These are phyloP conservation scores for Poeciliopsis prolifica DNA, from an alignment of 2,113 vertebrate genomes.

Conservation along the genomic window DNA sequence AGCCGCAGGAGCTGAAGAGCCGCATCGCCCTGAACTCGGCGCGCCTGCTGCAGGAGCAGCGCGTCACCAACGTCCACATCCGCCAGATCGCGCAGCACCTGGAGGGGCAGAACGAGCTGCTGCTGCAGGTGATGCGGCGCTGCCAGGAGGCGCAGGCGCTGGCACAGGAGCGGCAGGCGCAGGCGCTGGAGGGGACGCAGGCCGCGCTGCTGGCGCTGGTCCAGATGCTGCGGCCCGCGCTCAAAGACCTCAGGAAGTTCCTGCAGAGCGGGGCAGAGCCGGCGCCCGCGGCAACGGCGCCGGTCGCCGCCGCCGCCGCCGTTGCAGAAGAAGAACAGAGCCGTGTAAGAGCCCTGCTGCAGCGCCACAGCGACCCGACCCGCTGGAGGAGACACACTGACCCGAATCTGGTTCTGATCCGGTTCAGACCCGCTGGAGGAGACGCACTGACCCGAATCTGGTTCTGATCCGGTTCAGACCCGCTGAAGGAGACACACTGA, in stretches of 20 bases:
- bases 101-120: constrained; percentile 94
- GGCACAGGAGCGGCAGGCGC: constrained; percentile 94
- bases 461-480: too few relatives aligned
- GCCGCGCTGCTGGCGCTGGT: constrained; percentile 91
- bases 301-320: constrained; percentile 29
- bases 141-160: constrained; percentile 95
- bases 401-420: too few relatives aligned
- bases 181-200: constrained; percentile 95
- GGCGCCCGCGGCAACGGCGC: constrained; percentile 50
- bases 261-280: constrained; percentile 83
- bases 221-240: constrained; percentile 91
- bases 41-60: constrained; percentile 94
- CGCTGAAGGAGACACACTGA: too few relatives aligned
- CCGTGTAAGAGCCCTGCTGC: constrained; percentile 47
- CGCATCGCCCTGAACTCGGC: constrained; percentile 95
- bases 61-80: constrained; percentile 93
- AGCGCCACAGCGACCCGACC: constrained; percentile 48
- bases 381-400: constrained; percentile 22
- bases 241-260: constrained; percentile 93
- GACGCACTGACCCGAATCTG: too few relatives aligned
- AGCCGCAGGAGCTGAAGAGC: constrained; percentile 95
- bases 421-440: too few relatives aligned
- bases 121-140: constrained; percentile 93
- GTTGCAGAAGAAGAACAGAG: constrained; percentile 48
- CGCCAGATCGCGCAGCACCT: constrained; percentile 96